A percentile compares a stretch with the other conserved stretches of the same genome.
These are phyloP conservation scores for Conchocele bisecta DNA, from an alignment of 2,888 invertebrate genomes.

Conservation along the genomic window DNA sequence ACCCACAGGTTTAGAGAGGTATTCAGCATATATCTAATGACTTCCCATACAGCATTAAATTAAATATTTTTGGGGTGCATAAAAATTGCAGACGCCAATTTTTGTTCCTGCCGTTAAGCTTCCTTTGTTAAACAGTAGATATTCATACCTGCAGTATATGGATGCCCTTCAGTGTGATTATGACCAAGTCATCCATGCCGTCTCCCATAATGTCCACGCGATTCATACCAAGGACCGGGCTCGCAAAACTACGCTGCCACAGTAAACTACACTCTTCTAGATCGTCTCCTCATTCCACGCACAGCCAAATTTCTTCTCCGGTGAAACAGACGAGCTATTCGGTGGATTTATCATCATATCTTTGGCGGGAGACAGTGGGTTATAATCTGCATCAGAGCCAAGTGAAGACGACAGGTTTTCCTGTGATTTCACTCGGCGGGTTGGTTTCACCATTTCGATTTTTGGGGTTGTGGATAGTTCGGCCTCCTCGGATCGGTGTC, in stretches of 20 bases:
- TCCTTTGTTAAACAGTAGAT: no score
- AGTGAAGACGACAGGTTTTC: conserved; percentile 61
- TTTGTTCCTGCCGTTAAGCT: no score
- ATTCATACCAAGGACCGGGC: conserved; percentile 86
- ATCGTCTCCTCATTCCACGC: not conserved
- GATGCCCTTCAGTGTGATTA: conserved; percentile 87
- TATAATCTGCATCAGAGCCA: conserved; percentile 38
- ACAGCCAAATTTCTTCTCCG: not conserved
- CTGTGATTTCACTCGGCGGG: conserved; percentile 66
- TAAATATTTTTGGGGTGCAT: no score
- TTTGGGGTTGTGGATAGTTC: conserved; percentile 25
- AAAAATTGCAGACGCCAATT: no score
- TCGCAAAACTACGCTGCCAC: conserved; percentile 85
- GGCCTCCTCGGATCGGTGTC: conserved; percentile 49
- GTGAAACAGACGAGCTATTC: no score
- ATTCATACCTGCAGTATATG: conserved; percentile 86
- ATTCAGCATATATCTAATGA: no score
- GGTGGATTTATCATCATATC: conserved; percentile 47
- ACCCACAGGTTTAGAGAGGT: no score
- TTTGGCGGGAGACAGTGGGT: conserved; percentile 50
- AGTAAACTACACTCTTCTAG: conserved; percentile 47
- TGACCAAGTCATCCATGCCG: conserved; percentile 87
- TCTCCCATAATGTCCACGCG: conserved; percentile 87
- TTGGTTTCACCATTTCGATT: conserved; percentile 23
- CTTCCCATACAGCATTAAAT: no score